Conservation (phyloP, 2,113 vertebrate species). For the Nematolebias whitei region DNA sequence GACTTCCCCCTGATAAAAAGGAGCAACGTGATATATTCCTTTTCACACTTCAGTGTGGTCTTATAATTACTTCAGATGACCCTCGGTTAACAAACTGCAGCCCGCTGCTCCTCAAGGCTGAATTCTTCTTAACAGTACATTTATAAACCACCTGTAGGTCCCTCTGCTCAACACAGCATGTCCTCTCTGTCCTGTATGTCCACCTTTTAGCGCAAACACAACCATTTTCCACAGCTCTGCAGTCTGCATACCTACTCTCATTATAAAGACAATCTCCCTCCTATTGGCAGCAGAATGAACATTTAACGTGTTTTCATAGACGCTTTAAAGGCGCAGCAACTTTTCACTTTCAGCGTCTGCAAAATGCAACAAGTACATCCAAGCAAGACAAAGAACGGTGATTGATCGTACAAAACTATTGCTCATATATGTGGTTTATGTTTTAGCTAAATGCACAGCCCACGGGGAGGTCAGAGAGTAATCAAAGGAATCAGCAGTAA, state of each 20-base stretch:
- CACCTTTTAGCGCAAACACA: background rate
- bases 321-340: background rate
- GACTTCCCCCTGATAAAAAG: too few species aligned
- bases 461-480: background rate
- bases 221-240: background rate
- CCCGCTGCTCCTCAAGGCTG: too few species aligned
- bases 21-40: too few species aligned
- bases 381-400: background rate
- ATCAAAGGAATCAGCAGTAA: background rate
- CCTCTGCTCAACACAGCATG: background rate
- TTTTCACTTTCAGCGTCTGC: background rate
- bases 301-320: background rate
- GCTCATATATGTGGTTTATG: background rate
- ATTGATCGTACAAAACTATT: background rate
- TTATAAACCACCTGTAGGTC: background rate
- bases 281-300: background rate
- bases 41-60: too few species aligned
- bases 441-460: slow-evolving; percentile 4
- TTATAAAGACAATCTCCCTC: background rate
- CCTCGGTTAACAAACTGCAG: background rate
- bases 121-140: too few species aligned
- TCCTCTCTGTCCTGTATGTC: too few species aligned
- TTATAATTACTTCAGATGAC: background rate
- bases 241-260: background rate
- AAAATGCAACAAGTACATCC: background rate